Percentiles rank a stretch among this genome's conserved stretches.
Evolutionary conservation across 2,888 invertebrate genomes (phyloP).

Genomic region (Lysandra bellargus): DNA sequence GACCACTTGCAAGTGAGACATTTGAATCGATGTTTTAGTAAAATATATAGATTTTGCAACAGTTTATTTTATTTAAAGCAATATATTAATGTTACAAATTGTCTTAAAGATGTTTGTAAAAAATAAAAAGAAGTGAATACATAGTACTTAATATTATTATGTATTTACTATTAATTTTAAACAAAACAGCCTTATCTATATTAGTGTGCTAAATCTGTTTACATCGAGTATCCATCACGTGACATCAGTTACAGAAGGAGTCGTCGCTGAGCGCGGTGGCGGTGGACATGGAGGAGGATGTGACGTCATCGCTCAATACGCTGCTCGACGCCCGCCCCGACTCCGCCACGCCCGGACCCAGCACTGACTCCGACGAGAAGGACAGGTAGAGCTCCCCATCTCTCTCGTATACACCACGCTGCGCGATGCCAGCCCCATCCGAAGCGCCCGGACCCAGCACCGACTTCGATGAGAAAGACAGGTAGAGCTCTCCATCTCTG

Average conservation of each 20-base stretch:
- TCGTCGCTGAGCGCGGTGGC: conserved; percentile 91
- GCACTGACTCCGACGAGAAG: conserved; percentile 62
- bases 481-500: conserved; percentile 47
- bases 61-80: not conserved
- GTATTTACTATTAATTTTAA: too few species aligned
- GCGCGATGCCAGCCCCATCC: conserved; percentile 86
- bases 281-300: conserved; percentile 95
- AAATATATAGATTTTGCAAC: not conserved
- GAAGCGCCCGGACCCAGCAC: conserved; percentile 67
- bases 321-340: conserved; percentile 88
- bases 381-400: conserved; percentile 55
- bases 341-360: conserved; percentile 69
- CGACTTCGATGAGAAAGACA: conserved; percentile 64
- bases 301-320: conserved; percentile 95
- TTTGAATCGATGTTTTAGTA: not conserved
- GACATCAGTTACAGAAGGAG: conserved; percentile 82
- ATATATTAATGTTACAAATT: not conserved
- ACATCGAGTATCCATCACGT: conserved; percentile 1
- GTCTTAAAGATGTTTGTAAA: too few species aligned
- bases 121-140: too few species aligned
- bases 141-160: too few species aligned
- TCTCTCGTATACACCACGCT: conserved; percentile 83
- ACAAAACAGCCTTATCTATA: too few species aligned
- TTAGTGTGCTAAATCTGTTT: not conserved
- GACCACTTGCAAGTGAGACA: conserved; percentile 88